These are phyloP conservation scores for Diabrotica undecimpunctata DNA, from an alignment of 1,140 invertebrate species.

Conservation along the genomic window DNA sequence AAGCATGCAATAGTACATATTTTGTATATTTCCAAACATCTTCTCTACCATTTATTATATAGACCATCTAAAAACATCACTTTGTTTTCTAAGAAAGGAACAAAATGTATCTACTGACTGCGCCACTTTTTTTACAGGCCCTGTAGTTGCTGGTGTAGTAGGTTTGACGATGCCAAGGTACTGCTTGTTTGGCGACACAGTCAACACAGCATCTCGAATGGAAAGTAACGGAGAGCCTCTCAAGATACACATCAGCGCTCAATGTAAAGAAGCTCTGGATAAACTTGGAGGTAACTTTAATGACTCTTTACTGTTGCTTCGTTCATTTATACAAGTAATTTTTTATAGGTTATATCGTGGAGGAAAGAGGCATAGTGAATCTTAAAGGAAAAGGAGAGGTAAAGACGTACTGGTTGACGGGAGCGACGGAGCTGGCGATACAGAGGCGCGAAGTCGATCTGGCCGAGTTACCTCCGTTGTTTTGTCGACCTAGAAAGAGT, in stretches of 20 bases:
- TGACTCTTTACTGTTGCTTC: no score
- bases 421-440: constrained; percentile 78
- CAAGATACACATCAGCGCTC: constrained; percentile 85
- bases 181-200: constrained; percentile 92
- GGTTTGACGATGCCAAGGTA: constrained; percentile 96
- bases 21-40: no score
- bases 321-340: not conserved
- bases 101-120: no score
- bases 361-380: constrained; percentile 78
- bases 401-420: constrained; percentile 84
- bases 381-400: constrained; percentile 89
- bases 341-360: constrained; percentile 64
- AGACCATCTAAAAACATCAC: no score
- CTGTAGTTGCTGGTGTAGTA: constrained; percentile 91
- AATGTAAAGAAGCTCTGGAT: constrained; percentile 79
- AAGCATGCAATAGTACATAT: no score
- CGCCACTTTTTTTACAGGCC: constrained; percentile 53
- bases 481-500: constrained; percentile 72
- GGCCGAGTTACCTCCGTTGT: constrained; percentile 72
- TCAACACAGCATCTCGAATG: constrained; percentile 89
- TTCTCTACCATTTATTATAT: no score
- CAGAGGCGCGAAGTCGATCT: constrained; percentile 80
- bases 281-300: constrained; percentile 64
- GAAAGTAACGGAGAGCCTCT: constrained; percentile 89
- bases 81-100: no score